phyloP scores from a whole-genome alignment of 2,888 invertebrate species.

The Tetragonisca angustula region DNA sequence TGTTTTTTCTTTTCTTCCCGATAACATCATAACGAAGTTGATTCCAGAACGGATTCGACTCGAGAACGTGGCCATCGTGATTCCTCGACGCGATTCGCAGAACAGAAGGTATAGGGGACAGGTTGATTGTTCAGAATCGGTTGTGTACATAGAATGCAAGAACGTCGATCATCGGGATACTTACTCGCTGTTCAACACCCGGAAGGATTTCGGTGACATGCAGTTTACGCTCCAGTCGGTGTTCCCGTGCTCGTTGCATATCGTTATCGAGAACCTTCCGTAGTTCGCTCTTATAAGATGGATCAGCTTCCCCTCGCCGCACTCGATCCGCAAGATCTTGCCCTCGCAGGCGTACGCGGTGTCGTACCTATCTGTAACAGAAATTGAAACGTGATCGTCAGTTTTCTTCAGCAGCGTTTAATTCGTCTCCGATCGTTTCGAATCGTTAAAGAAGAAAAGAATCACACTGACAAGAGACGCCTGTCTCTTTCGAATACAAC shows the following conservation, averaged over 20 bases:
- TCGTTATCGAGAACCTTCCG: constrained; percentile 96
- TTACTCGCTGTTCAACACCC: constrained; percentile 95
- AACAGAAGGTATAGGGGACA: neutral
- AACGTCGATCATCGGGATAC: constrained; percentile 63
- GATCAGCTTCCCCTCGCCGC: constrained; percentile 94
- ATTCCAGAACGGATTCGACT: constrained; percentile 5
- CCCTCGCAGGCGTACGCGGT: constrained; percentile 98
- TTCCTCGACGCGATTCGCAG: constrained; percentile 42
- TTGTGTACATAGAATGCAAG: constrained; percentile 26
- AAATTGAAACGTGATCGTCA: constrained; percentile 55
- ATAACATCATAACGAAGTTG: neutral
- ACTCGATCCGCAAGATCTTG: constrained; percentile 94
- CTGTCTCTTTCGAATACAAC: neutral
- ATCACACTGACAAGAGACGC: too few relatives aligned
- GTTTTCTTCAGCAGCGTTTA: neutral
- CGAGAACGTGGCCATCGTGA: constrained; percentile 8
- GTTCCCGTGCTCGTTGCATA: constrained; percentile 97
- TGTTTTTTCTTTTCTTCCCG: neutral
- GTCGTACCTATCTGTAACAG: constrained; percentile 91
- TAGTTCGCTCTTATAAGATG: constrained; percentile 97
- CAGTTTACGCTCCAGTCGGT: constrained; percentile 99
- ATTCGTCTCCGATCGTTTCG: neutral
- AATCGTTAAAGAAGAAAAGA: too few relatives aligned
- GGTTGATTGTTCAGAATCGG: constrained; percentile 17
- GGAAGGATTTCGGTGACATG: constrained; percentile 94